Evolutionary conservation across 2,888 invertebrate genomes (phyloP).

Genomic region (Rhorus exstirpatorius): DNA sequence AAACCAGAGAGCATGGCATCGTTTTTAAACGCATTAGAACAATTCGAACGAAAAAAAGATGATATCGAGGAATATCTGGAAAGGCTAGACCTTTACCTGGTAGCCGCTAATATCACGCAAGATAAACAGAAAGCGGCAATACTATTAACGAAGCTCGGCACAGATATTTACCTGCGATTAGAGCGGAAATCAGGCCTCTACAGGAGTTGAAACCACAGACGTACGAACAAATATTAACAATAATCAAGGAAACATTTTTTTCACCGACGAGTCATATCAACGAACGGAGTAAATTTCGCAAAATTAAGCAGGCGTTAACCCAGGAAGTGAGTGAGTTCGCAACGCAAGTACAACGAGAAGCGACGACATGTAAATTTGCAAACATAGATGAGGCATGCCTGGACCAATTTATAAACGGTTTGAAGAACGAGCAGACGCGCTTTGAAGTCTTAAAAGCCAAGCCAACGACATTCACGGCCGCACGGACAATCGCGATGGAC

Average conservation of each 20-base stretch:
- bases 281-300: conserved; percentile 43
- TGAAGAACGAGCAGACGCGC: conserved; percentile 41
- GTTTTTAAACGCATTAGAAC: conserved; percentile 43
- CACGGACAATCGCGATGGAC: conserved; percentile 28
- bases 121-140: conserved; percentile 39
- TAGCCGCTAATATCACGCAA: conserved; percentile 36
- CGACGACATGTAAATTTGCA: conserved; percentile 33
- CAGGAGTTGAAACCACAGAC: conserved; percentile 25
- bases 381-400: conserved; percentile 34
- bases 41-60: conserved; percentile 43
- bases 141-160: conserved; percentile 23
- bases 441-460: conserved; percentile 41
- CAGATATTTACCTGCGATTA: conserved; percentile 37
- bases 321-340: conserved; percentile 43
- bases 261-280: conserved; percentile 26
- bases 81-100: conserved; percentile 24
- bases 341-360: conserved; percentile 29
- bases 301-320: conserved; percentile 28
- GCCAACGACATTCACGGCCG: conserved; percentile 20
- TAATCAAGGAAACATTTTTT: conserved; percentile 36
- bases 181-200: conserved; percentile 18
- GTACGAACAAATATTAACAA: conserved; percentile 22
- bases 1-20: conserved; percentile 41
- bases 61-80: conserved; percentile 52
- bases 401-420: conserved; percentile 44